Percentiles rank a stretch among this genome's conserved stretches.
These are phyloP conservation scores for Calidris pugnax DNA, from an alignment of 2,113 vertebrate species.

Conservation along the genomic window DNA sequence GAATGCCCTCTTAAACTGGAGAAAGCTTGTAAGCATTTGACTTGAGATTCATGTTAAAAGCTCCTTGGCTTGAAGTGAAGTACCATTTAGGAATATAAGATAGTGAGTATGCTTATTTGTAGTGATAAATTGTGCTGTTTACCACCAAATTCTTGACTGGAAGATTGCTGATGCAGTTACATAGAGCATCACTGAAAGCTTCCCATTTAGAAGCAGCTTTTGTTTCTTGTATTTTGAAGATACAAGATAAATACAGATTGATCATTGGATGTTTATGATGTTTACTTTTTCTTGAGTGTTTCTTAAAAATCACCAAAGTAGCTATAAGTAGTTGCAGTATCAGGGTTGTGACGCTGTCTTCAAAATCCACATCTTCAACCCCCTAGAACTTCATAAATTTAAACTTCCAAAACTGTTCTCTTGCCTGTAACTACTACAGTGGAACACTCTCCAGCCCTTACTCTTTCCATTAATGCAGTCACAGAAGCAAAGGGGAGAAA, in stretches of 20 bases:
- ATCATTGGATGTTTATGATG: neutral
- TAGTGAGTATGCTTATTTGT: neutral
- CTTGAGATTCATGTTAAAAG: neutral
- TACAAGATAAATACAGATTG: neutral
- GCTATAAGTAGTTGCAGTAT: neutral
- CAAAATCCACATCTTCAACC: neutral
- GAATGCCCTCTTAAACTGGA: neutral
- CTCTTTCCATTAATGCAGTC: neutral
- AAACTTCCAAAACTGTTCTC: neutral
- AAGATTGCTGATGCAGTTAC: neutral
- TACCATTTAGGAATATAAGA: neutral
- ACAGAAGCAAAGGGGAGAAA: neutral
- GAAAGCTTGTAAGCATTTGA: neutral
- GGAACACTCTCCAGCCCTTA: neutral
- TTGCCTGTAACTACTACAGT: neutral
- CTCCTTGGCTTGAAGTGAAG: neutral
- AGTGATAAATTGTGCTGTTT: neutral
- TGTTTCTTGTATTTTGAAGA: neutral
- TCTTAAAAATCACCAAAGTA: neutral
- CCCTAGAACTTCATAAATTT: neutral
- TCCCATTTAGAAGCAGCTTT: neutral
- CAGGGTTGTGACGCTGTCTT: neutral
- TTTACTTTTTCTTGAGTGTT: neutral
- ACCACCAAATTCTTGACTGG: neutral
- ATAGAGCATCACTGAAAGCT: neutral